Evolutionary conservation across 2,113 vertebrate species (phyloP).

Genomic region (Xenus cinereus): DNA sequence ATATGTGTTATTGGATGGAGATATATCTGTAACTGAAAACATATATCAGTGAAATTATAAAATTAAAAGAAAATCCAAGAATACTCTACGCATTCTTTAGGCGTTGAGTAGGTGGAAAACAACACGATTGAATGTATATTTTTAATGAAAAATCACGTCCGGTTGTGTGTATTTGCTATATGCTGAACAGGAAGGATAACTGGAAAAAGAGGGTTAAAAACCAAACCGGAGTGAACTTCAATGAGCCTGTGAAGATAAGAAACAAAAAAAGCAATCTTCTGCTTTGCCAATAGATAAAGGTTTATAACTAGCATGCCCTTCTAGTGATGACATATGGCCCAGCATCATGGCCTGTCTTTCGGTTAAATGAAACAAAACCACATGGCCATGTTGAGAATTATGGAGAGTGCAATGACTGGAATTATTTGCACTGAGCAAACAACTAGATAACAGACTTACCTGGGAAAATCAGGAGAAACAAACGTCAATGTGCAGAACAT

Average conservation of each 20-base stretch:
- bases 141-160: background rate
- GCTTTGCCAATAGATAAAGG: conserved; percentile 14
- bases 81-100: background rate
- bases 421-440: background rate
- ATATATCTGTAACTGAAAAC: background rate
- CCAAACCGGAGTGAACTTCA: background rate
- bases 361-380: conserved; percentile 22
- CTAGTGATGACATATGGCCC: conserved; percentile 27
- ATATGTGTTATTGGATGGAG: background rate
- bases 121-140: background rate
- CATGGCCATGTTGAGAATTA: background rate
- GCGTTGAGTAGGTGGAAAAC: background rate
- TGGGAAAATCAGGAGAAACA: conserved; percentile 38
- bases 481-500: background rate
- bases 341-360: background rate
- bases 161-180: background rate
- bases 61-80: background rate
- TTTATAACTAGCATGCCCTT: conserved; percentile 49
- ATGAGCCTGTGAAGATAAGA: background rate
- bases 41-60: background rate
- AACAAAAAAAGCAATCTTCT: conserved; percentile 30
- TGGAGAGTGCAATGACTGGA: background rate
- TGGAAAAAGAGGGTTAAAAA: conserved; percentile 4
- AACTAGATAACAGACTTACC: background rate
- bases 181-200: background rate